These are phyloP conservation scores for Thalpophila matura DNA, from an alignment of 2,888 invertebrate species.

Conservation along the genomic window DNA sequence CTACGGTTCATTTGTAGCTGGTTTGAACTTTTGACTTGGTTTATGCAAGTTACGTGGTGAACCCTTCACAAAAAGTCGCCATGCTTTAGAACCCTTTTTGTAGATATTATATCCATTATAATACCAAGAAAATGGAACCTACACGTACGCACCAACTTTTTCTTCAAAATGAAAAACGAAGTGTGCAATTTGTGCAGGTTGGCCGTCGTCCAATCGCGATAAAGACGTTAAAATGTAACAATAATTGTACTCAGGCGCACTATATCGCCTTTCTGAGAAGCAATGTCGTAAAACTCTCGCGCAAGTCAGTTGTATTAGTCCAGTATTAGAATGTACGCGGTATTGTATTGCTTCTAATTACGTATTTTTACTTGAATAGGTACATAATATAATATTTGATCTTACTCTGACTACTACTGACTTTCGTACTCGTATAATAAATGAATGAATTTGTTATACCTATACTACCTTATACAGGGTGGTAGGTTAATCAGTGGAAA, in stretches of 20 bases:
- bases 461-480: no score
- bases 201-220: conserved; percentile 41
- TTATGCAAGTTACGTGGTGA: no score
- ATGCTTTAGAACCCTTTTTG: no score
- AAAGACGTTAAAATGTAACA: conserved; percentile 52
- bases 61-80: no score
- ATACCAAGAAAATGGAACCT: background rate
- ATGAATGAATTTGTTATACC: no score
- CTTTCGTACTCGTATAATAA: no score
- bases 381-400: no score
- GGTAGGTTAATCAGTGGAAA: no score
- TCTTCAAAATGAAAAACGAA: conserved; percentile 25
- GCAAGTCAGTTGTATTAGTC: conserved; percentile 26
- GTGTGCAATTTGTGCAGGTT: conserved; percentile 28
- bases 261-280: conserved; percentile 49
- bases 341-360: conserved; percentile 2
- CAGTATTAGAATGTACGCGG: conserved; percentile 27
- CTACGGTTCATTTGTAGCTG: no score
- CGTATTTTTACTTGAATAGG: background rate
- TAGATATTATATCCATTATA: no score
- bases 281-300: conserved; percentile 43
- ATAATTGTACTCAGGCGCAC: conserved; percentile 44
- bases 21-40: no score
- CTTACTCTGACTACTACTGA: no score
- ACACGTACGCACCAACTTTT: background rate